Evolutionary conservation across 2,797 vertebrate genomes (phyloP).

Genomic region (Cynopterus sphinx): DNA sequence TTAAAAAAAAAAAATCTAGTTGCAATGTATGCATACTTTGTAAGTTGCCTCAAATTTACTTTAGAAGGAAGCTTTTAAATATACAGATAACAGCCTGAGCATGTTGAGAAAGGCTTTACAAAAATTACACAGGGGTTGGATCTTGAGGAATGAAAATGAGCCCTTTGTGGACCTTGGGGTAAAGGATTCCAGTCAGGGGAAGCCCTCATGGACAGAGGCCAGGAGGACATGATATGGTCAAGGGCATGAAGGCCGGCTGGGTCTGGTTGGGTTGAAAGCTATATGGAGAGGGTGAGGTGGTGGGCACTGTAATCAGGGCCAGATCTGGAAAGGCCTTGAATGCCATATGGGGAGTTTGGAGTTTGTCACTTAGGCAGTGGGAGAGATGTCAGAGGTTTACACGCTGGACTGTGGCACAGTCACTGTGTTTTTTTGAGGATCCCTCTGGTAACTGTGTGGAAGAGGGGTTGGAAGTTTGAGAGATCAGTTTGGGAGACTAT

Average conservation of each 20-base stretch:
- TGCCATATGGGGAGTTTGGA: neutral
- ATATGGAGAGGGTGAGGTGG: neutral
- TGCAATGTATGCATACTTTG: neutral
- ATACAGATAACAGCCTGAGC: neutral
- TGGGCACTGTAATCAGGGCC: neutral
- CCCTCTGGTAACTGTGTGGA: neutral
- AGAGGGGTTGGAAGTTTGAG: neutral
- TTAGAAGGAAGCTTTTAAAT: slow-evolving; percentile 32
- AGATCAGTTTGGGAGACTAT: neutral
- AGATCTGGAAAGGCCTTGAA: neutral
- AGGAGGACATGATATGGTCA: neutral
- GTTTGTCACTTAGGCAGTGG: neutral
- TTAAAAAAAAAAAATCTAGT: neutral
- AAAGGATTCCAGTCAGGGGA: slow-evolving; percentile 3
- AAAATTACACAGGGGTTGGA: neutral
- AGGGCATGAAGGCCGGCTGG: slow-evolving; percentile 21
- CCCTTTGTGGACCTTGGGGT: neutral
- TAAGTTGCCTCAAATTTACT: slow-evolving; percentile 11
- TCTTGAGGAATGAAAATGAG: neutral
- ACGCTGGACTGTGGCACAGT: neutral
- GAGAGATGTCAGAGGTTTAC: neutral
- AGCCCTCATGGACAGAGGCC: neutral
- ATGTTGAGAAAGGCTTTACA: slow-evolving; percentile 4
- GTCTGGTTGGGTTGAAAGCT: neutral
- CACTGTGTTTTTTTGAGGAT: neutral